These are phyloP conservation scores for Cladopsammia gracilis DNA, from an alignment of 64 coral and sea anemone genomes.

Conservation along the genomic window DNA sequence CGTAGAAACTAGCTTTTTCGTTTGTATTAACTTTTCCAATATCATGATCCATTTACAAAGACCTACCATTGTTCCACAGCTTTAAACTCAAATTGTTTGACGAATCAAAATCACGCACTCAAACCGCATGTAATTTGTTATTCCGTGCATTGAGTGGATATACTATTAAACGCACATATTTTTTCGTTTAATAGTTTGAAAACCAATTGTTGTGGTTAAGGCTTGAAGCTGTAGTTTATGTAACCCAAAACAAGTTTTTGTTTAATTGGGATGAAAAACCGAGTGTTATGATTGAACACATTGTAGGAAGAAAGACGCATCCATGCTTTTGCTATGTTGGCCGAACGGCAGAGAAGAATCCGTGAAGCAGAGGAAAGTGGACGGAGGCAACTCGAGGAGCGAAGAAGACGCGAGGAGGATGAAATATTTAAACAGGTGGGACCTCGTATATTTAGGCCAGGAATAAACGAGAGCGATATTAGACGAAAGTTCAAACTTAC, in stretches of 20 bases:
- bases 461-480: neutral
- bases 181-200: neutral
- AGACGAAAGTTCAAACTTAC: neutral
- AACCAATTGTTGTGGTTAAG: neutral
- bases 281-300: conserved; percentile 25
- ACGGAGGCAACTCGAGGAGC: conserved; percentile 90
- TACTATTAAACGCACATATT: neutral
- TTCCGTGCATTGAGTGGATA: too few relatives aligned
- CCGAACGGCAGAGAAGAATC: conserved; percentile 94
- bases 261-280: neutral
- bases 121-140: neutral
- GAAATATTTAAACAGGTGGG: conserved; percentile 99
- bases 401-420: conserved; percentile 95
- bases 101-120: neutral
- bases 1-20: neutral
- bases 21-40: too few relatives aligned
- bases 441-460: too few relatives aligned
- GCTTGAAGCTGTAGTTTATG: neutral
- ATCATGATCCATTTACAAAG: neutral
- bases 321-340: conserved; percentile 98
- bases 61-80: neutral
- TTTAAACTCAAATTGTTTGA: neutral
- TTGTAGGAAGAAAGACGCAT: conserved; percentile 94
- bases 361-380: conserved; percentile 98
- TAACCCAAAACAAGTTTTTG: neutral